A percentile compares a stretch with the other conserved stretches of the same genome.
Conservation (phyloP, 2,888 invertebrate species). For the Eurois occulta region DNA sequence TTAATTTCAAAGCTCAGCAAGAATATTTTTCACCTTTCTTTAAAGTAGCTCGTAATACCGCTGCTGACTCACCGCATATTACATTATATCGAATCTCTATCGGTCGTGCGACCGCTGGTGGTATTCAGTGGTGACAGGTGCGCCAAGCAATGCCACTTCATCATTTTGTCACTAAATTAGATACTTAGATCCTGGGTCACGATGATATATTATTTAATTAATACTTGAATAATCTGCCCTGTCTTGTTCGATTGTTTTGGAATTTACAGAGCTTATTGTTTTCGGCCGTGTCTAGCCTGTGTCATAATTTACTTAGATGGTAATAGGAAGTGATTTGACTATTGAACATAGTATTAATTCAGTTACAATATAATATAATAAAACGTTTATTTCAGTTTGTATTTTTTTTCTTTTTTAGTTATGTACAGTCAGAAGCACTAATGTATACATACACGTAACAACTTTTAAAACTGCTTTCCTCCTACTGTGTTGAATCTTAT, state of each 20-base stretch:
- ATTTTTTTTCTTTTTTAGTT: no score
- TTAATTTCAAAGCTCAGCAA: constrained; percentile 22
- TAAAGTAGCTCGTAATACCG: constrained; percentile 11
- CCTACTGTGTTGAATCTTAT: not conserved
- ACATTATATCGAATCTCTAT: constrained; percentile 25
- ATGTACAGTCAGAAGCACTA: not conserved
- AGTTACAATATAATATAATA: no score
- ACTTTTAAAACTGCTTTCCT: not conserved
- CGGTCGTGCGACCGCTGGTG: constrained; percentile 55
- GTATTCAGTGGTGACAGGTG: constrained; percentile 54
- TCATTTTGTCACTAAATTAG: constrained; percentile 60
- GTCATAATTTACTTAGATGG: not conserved
- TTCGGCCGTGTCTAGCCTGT: constrained; percentile 2
- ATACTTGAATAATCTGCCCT: constrained; percentile 51
- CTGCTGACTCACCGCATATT: constrained; percentile 25
- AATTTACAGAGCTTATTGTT: constrained; percentile 13
- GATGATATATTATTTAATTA: constrained; percentile 59
- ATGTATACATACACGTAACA: not conserved
- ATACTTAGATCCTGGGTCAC: constrained; percentile 46
- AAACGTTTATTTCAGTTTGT: no score
- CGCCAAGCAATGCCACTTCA: constrained; percentile 48
- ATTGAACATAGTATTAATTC: not conserved
- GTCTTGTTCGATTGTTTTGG: constrained; percentile 21
- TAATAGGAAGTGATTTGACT: not conserved
- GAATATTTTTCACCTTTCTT: constrained; percentile 27